Base-by-base conservation (phyloP, 2,797 vertebrate species). In the Iguana delicatissima region DNA sequence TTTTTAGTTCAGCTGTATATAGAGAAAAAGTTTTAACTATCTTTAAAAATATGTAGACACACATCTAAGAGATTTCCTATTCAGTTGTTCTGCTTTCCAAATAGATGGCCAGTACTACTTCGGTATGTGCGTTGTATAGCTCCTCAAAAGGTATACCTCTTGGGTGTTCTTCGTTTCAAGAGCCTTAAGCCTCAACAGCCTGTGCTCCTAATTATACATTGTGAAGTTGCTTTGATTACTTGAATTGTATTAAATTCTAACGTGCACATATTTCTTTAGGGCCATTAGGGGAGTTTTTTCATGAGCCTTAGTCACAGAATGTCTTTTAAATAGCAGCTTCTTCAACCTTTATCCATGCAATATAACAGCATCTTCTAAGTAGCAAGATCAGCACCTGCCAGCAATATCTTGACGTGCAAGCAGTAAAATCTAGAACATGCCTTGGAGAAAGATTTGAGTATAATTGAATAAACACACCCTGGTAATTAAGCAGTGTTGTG, bases 391-490 rank as follows among this genome's bases (percentile, higher is more conserved):
- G 22, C 94, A 93, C 93, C 95, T 96, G 95, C 89, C 55, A 87
- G 90, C 94, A 93, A 92, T 92, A 91, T 93, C 89, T 91, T 96
- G 94, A 93, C 69, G 3, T 95, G 95, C 95, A 94, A 94, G 91
- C 76, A 55, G 94, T 85, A 94, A 91, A 93, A 93, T 93, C 93
- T 84, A 92, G 94, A 96, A 96, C 95, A 82, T 94, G 96, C 96
- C 96, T 94, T 64, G 92, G 86, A 91, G 96, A 93, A 95, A 95
- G 95, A 94, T 95, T 69, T 94, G 95, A 94, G 93, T 93, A 89
- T 93, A 94, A 94, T 93, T 94, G 94, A 90, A 89, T 93, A 93
- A 94, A 83, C 95, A 96, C 95, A 92, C 96, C 96, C 94, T 93
- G 92, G 91, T 93, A 96, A 95, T 96, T 95, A 94, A 82, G 91